Percentiles rank a stretch among this genome's conserved stretches.
Evolutionary conservation across 2,113 vertebrate genomes (phyloP).

Genomic region (Myrmecobius fasciatus): DNA sequence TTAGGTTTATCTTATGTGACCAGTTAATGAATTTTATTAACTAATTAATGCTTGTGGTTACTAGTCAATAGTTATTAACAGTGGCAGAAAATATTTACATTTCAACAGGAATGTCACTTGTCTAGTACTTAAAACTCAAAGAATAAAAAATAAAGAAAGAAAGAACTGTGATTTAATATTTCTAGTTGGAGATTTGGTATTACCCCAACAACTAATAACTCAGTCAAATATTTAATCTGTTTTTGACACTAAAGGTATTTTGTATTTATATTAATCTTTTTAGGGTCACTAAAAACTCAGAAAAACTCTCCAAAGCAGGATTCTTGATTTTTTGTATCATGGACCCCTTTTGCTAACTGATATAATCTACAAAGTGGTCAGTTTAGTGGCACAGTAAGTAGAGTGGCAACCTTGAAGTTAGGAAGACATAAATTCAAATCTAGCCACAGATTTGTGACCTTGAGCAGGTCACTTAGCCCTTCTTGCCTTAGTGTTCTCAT

Average conservation of each 20-base stretch:
- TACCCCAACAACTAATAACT: neutral
- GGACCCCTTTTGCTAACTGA: neutral
- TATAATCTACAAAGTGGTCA: neutral
- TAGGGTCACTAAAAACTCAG: neutral
- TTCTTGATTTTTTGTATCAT: neutral
- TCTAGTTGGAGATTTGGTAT: neutral
- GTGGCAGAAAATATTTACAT: neutral
- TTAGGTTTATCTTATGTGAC: neutral
- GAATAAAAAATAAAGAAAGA: neutral
- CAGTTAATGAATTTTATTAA: neutral
- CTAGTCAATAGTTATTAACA: neutral
- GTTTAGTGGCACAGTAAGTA: neutral
- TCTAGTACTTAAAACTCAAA: neutral
- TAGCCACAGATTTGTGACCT: neutral
- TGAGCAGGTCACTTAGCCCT: neutral
- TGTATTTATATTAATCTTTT: neutral
- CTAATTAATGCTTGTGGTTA: neutral
- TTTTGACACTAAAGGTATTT: neutral
- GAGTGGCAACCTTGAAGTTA: neutral
- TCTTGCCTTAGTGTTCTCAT: neutral
- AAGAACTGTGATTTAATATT: neutral
- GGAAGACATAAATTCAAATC: neutral
- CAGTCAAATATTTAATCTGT: neutral
- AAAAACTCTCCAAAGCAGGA: neutral
- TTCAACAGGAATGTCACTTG: neutral